phyloP scores from a whole-genome alignment of 2,888 invertebrate genomes.

The Drosophila emarginata region DNA sequence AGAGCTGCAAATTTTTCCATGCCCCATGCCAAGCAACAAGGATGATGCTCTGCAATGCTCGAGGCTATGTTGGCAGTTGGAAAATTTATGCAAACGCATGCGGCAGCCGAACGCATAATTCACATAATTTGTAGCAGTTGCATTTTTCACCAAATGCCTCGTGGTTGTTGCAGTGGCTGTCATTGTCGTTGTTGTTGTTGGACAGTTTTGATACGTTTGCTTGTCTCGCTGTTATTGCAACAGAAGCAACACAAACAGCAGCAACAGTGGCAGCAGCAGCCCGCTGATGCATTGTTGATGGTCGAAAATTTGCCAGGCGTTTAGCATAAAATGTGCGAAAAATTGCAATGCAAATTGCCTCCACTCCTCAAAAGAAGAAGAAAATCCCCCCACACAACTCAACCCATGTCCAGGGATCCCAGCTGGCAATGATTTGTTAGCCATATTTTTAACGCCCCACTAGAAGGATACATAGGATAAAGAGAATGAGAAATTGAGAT shows the following conservation, averaged over 20 bases:
- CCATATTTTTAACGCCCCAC: slow-evolving; percentile 32
- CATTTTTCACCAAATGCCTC: slow-evolving; percentile 69
- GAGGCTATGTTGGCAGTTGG: slow-evolving; percentile 66
- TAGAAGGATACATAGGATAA: slow-evolving; percentile 3
- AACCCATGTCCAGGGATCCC: slow-evolving; percentile 21
- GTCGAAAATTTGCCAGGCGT: slow-evolving; percentile 69
- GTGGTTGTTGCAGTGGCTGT: slow-evolving; percentile 44
- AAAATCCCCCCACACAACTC: slow-evolving; percentile 17
- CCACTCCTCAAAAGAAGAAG: neutral
- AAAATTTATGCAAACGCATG: slow-evolving; percentile 75
- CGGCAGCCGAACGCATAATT: slow-evolving; percentile 72
- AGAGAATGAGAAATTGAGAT: neutral
- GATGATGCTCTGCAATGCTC: slow-evolving; percentile 33
- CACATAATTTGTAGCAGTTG: slow-evolving; percentile 75
- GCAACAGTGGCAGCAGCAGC: slow-evolving; percentile 15
- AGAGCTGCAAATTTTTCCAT: slow-evolving; percentile 50
- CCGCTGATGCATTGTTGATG: slow-evolving; percentile 71
- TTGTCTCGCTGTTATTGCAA: slow-evolving; percentile 19
- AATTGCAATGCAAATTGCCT: slow-evolving; percentile 68
- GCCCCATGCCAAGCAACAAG: slow-evolving; percentile 20
- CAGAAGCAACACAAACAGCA: slow-evolving; percentile 21
- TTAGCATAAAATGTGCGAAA: slow-evolving; percentile 61
- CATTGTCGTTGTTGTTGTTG: slow-evolving; percentile 19
- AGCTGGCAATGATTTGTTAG: slow-evolving; percentile 47
- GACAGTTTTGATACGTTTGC: slow-evolving; percentile 34